Conservation (phyloP, 2,888 invertebrate species). For the Agonum fuliginosum region DNA sequence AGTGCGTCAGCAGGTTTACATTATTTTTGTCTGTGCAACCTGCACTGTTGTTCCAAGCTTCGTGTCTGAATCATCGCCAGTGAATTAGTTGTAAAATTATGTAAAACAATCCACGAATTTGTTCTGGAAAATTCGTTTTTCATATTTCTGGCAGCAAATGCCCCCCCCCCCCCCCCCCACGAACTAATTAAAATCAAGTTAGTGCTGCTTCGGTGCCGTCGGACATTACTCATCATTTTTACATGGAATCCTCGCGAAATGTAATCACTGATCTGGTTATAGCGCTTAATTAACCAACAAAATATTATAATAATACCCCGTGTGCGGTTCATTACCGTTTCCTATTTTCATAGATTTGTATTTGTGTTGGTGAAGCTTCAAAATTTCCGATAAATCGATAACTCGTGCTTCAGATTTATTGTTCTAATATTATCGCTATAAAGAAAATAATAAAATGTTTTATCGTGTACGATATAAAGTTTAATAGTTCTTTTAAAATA, state of each 20-base stretch:
- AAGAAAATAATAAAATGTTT: background rate
- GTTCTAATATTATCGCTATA: background rate
- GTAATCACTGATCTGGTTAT: background rate
- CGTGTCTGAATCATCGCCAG: no score
- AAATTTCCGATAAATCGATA: background rate
- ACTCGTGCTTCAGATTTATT: background rate
- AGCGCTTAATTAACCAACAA: background rate
- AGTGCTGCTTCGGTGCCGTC: background rate
- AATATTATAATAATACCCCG: background rate
- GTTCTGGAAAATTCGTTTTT: background rate
- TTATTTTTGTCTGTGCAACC: no score
- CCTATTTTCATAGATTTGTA: background rate
- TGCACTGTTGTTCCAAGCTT: no score
- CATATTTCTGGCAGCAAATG: no score
- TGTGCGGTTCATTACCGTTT: background rate
- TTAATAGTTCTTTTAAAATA: background rate
- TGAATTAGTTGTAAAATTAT: no score
- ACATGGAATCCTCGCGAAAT: background rate
- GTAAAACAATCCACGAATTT: no score
- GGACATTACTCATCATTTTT: background rate
- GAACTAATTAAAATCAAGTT: background rate
- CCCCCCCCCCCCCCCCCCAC: no score
- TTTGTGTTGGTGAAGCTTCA: background rate
- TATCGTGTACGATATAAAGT: background rate
- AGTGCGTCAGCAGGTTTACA: no score